These are phyloP conservation scores for Temnothorax ravouxi DNA, from an alignment of 2,888 invertebrate genomes.

Conservation along the genomic window DNA sequence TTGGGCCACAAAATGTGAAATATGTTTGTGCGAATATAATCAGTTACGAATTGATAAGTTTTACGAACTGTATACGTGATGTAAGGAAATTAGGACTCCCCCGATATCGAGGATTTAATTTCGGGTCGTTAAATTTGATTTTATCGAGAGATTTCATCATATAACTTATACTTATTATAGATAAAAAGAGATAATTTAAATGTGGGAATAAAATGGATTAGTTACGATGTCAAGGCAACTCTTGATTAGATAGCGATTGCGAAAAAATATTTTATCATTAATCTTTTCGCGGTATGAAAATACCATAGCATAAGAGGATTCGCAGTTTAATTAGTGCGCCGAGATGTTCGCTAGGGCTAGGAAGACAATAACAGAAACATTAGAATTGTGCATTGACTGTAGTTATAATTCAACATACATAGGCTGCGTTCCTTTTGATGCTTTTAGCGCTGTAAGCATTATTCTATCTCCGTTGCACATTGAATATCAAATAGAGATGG, in stretches of 20 bases:
- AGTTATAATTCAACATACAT: not conserved
- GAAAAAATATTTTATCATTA: slow-evolving; percentile 23
- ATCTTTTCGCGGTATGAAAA: not conserved
- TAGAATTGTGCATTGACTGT: not conserved
- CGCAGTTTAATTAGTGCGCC: not conserved
- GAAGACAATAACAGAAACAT: not conserved
- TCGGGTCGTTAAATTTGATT: not conserved
- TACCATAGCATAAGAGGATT: not conserved
- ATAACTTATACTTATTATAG: not conserved
- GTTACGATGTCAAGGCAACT: not conserved
- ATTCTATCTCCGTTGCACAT: too few relatives aligned
- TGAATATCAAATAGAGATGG: too few relatives aligned
- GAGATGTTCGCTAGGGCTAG: not conserved
- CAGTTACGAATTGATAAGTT: not conserved
- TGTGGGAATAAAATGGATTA: slow-evolving; percentile 16
- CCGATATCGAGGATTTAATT: not conserved
- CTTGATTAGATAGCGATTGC: slow-evolving; percentile 15
- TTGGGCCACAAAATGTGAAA: not conserved
- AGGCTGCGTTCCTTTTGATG: too few relatives aligned
- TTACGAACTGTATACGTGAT: not conserved
- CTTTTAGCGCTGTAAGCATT: too few relatives aligned
- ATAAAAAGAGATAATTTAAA: not conserved
- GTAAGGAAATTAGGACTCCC: not conserved
- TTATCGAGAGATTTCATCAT: not conserved
- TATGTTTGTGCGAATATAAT: not conserved